Base-by-base conservation (phyloP, 2,888 invertebrate genomes). In the Pseudococcus longispinus region DNA sequence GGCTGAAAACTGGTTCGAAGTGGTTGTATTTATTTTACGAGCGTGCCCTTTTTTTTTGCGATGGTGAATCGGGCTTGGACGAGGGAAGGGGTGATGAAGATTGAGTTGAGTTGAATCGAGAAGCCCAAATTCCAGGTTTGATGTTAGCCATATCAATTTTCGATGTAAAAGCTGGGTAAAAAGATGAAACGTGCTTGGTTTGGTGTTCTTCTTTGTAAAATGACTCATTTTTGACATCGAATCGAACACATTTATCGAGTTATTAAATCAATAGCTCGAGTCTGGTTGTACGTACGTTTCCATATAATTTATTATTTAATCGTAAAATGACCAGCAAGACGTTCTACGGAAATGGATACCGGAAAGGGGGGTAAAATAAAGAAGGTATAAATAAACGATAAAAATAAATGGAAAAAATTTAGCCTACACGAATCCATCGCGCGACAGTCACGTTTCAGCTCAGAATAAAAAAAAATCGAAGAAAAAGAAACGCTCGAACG, bases 21-120 rank as follows among this genome's bases (percentile, higher is more conserved):
- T 74, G 74, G 74, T 37, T 29, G 29, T 74, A 74, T 37, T 29
- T 37, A n/a, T 74, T 74, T 74, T 74, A 74, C 74, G 74, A 74
- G 74, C 74, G 32, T 29, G 37, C 37, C 8, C 37, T 5, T 0
- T 37, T 37, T 37, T 37, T 32, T 37, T 37, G 5, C 9, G 9
- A 9, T 37, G 37, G 37, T 37, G 37, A 37, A 37, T 37, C 9
- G 37, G 37, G 9, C 4, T 37, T 37, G 37, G 9, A 37, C 37
- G 37, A 37, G 37, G 37, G 37, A 9, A 37, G 32, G 5, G 32
- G 32, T 32, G 32, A 32, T 32, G 32, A 32, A 32, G 32, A 32
- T 32, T 4, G 2, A 32, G 5, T 32, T 5, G 32, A 32, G 3
- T 37, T 37, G 37, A 9, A 37, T 37, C 37, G 37, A 4, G 37